Base-by-base conservation (phyloP, 2,113 vertebrate genomes). In the Stigmatopora argus region DNA sequence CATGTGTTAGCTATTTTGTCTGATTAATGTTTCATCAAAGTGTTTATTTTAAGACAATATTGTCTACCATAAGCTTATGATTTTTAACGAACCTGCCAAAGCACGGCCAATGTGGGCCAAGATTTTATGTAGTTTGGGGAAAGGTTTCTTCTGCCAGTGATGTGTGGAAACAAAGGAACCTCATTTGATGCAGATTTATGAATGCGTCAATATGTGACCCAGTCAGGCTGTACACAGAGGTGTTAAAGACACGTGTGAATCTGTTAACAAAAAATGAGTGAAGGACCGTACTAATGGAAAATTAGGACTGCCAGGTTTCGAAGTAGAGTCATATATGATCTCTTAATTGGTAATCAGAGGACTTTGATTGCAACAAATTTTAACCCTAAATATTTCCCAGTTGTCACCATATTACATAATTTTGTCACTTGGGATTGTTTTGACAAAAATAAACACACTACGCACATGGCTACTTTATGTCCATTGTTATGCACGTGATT, bases 11-110 rank as follows among this genome's bases (percentile, higher is more conserved):
- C 62, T 49, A 86, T 89, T 89, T 86, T 48, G 59, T 62, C 73
- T 84, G 82, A 88, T 89, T 86, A 88, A 86, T 88, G 81, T 83
- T 82, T 75, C 79, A 86, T 87, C 72, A 79, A 73, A 87, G 62
- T 79, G 77, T 87, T 85, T 86, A 80, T 83, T 76, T 77, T 78
- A 82, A 69, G 26, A 74, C 63, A 60, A 18, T 71, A 72, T 73
- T 61, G 48, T 75, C 73, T 45, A 61, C 38, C 35, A 71, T 63
- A 79, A 79, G 66, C 38, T 53, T 56, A 7, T 70, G 52, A 62
- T 81, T 78, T 80, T 73, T 31, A 44, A 51, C 19, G 56, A 65
- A 66, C 58, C 67, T 55, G 14, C 64, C 72, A 23, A 46, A 67
- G 60, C 71, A 35, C 62, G 58, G 59, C 64, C 55, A 56, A 19